Percentiles rank a stretch among this genome's conserved stretches.
phyloP scores from a whole-genome alignment of 2,888 invertebrate species.

The Cactoblastis cactorum region DNA sequence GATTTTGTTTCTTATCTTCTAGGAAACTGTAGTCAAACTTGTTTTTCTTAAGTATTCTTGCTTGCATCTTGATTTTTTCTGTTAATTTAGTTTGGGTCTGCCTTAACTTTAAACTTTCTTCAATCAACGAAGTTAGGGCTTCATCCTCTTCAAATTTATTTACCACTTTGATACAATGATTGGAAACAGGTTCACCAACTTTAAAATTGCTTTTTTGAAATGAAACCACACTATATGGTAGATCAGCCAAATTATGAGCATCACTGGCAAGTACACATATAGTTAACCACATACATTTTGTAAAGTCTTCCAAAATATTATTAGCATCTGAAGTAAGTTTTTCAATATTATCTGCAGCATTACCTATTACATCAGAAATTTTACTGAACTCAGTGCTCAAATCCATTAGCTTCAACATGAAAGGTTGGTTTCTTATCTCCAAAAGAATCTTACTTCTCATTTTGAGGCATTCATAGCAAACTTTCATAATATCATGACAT shows the following conservation, averaged over 20 bases:
- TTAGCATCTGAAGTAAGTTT: constrained; percentile 49
- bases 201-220: constrained; percentile 69
- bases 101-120: constrained; percentile 63
- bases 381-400: constrained; percentile 63
- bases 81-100: constrained; percentile 50
- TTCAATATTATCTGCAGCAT: constrained; percentile 56
- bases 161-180: constrained; percentile 44
- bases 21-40: constrained; percentile 64
- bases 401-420: constrained; percentile 63
- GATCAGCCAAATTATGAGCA: constrained; percentile 50
- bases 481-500: constrained; percentile 74
- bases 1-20: constrained; percentile 38
- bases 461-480: constrained; percentile 78
- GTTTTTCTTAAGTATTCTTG: constrained; percentile 46
- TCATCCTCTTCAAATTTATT: constrained; percentile 46
- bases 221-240: constrained; percentile 70
- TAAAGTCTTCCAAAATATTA: constrained; percentile 51
- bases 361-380: constrained; percentile 58
- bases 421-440: constrained; percentile 62
- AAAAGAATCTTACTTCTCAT: constrained; percentile 69
- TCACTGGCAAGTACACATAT: constrained; percentile 58
- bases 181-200: constrained; percentile 65
- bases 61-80: constrained; percentile 54
- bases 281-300: constrained; percentile 62
- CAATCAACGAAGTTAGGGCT: constrained; percentile 56